A percentile compares a stretch with the other conserved stretches of the same genome.
phyloP scores from a whole-genome alignment of 1,140 invertebrate species.

The Lordiphosa collinella region DNA sequence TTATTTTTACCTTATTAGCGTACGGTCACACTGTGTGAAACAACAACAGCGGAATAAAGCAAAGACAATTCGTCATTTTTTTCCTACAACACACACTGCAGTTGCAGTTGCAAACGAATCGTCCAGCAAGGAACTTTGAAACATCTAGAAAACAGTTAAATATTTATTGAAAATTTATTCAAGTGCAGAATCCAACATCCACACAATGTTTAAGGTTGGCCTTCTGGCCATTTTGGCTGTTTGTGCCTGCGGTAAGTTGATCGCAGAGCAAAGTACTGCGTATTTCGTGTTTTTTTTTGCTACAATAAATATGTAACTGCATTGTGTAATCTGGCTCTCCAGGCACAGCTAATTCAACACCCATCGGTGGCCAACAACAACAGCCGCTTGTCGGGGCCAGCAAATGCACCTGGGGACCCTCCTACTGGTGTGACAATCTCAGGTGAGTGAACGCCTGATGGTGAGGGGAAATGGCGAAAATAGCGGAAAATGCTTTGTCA shows the following conservation, averaged over 20 bases:
- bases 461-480: constrained; percentile 58
- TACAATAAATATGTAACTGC: not conserved
- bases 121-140: constrained; percentile 11
- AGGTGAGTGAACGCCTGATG: constrained; percentile 80
- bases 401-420: constrained; percentile 89
- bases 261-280: constrained; percentile 23
- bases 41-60: no score
- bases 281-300: constrained; percentile 25
- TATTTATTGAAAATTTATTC: not conserved
- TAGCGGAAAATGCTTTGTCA: constrained; percentile 38
- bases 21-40: not conserved
- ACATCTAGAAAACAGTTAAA: not conserved
- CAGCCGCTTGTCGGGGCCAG: constrained; percentile 81
- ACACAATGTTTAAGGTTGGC: constrained; percentile 53
- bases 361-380: constrained; percentile 56
- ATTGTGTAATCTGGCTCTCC: constrained; percentile 18
- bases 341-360: constrained; percentile 55
- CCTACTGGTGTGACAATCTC: constrained; percentile 90
- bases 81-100: constrained; percentile 1
- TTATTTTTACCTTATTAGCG: no score
- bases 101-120: constrained; percentile 19
- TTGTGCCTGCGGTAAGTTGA: constrained; percentile 55
- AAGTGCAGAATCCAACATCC: not conserved
- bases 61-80: not conserved
- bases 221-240: constrained; percentile 69